phyloP scores from a whole-genome alignment of 2,113 vertebrate genomes.

The Delphinapterus leucas region DNA sequence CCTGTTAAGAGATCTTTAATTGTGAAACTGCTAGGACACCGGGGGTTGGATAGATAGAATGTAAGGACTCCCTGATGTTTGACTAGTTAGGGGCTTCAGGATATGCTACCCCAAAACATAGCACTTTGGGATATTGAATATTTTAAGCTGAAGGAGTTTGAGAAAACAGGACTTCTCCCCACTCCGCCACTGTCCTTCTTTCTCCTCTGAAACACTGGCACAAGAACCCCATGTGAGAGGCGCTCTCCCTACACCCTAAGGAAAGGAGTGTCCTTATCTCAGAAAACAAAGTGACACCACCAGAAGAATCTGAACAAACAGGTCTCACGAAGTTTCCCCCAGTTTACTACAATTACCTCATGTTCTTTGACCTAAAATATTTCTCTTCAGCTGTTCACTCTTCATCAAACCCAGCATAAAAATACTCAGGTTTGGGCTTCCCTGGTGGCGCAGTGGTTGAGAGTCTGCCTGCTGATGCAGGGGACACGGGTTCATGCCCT shows the following conservation, averaged over 20 bases:
- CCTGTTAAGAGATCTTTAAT: not conserved
- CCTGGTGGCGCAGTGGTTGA: too few species aligned
- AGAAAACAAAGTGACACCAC: not conserved
- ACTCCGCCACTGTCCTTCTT: not conserved
- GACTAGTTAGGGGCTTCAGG: not conserved
- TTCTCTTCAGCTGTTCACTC: not conserved
- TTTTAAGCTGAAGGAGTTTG: not conserved
- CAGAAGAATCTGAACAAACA: not conserved
- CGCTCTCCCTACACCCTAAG: rapidly evolving
- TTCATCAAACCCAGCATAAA: not conserved
- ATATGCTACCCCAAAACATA: not conserved
- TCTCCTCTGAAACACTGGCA: not conserved
- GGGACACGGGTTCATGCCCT: too few species aligned
- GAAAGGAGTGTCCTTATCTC: not conserved
- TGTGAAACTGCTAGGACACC: not conserved
- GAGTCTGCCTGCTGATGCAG: too few species aligned
- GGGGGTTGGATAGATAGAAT: not conserved
- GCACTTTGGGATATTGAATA: not conserved
- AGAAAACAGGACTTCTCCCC: not conserved
- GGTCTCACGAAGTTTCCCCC: not conserved
- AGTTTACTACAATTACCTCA: not conserved
- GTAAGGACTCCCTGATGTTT: not conserved
- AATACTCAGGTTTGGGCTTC: not conserved
- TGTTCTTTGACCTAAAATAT: too few species aligned
- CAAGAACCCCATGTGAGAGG: not conserved